Percentiles rank a stretch among this genome's conserved stretches.
Conservation (phyloP, 2,113 vertebrate genomes). For the Ceyx melanurus region DNA sequence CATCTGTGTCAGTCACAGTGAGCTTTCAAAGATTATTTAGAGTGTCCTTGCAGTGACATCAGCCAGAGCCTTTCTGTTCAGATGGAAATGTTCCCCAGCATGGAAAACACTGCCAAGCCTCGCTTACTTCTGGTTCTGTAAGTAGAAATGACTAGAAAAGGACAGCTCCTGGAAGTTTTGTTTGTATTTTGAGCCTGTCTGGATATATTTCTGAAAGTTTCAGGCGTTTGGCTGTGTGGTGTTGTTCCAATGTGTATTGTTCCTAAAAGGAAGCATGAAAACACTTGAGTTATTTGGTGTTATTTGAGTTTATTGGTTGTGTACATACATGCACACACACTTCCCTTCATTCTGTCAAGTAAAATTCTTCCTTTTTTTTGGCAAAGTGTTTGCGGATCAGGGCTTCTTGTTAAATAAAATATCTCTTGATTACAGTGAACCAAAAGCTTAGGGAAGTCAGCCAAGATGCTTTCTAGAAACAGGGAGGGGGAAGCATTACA, state of each 20-base stretch:
- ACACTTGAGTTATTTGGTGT: too few relatives aligned
- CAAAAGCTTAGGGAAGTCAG: not conserved
- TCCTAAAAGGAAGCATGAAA: not conserved
- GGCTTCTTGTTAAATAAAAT: not conserved
- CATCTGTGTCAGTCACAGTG: rapidly evolving
- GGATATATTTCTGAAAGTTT: not conserved
- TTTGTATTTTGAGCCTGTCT: not conserved
- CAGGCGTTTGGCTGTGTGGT: not conserved
- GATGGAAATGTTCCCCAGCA: not conserved
- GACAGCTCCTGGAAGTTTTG: not conserved
- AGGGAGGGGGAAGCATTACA: not conserved
- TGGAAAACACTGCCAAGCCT: not conserved
- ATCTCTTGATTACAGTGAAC: not conserved
- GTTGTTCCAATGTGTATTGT: not conserved
- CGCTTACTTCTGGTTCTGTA: not conserved
- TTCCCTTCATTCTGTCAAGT: not conserved
- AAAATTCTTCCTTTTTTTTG: not conserved
- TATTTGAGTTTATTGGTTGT: not conserved
- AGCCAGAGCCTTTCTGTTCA: not conserved
- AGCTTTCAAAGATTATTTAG: not conserved
- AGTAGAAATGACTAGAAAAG: not conserved
- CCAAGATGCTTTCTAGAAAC: not conserved
- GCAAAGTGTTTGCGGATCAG: not conserved
- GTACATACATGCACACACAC: not conserved
- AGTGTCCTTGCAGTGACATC: not conserved